These are phyloP conservation scores for Oscheius myriophilus DNA, from an alignment of 2,888 invertebrate genomes.

Conservation along the genomic window DNA sequence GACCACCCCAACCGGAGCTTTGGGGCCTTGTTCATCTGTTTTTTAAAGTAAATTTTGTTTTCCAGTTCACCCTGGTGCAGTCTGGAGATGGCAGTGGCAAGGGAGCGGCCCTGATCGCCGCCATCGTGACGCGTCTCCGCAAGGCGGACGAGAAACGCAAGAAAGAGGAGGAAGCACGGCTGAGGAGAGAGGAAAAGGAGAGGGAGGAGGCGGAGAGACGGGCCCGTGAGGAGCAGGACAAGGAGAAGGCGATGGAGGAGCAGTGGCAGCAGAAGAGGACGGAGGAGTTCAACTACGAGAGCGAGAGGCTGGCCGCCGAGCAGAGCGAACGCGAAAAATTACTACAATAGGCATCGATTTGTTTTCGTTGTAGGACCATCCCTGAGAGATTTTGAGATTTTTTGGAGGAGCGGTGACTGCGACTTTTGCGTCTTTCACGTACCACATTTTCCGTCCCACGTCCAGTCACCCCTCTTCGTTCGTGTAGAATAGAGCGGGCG, in stretches of 20 bases:
- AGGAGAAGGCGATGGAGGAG: slow-evolving; percentile 21
- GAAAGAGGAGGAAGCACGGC: slow-evolving; percentile 23
- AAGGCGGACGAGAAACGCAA: slow-evolving; percentile 38
- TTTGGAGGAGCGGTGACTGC: neutral
- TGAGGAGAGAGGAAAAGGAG: slow-evolving; percentile 23
- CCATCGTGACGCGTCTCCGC: slow-evolving; percentile 75
- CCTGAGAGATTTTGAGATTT: slow-evolving; percentile 5
- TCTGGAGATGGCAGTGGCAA: slow-evolving; percentile 93
- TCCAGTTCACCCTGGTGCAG: slow-evolving; percentile 84
- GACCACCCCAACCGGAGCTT: too few relatives aligned
- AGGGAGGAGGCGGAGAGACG: slow-evolving; percentile 2
- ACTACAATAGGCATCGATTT: slow-evolving; percentile 9
- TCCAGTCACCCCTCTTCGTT: too few relatives aligned
- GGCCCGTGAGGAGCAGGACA: slow-evolving; percentile 21
- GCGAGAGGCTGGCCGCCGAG: slow-evolving; percentile 26
- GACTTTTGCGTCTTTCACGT: neutral
- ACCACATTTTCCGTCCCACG: too few relatives aligned
- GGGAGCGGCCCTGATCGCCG: slow-evolving; percentile 92
- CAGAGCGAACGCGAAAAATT: slow-evolving; percentile 20
- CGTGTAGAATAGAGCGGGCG: too few relatives aligned
- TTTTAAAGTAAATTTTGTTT: neutral
- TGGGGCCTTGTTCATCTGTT: neutral
- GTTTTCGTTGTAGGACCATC: slow-evolving; percentile 5
- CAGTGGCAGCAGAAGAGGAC: slow-evolving; percentile 20
- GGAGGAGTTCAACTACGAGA: slow-evolving; percentile 29